Evolutionary conservation across 2,888 invertebrate genomes (phyloP), one percentile per base, ranked within the genome.

Genomic region (Dastarcus helophoroides): DNA sequence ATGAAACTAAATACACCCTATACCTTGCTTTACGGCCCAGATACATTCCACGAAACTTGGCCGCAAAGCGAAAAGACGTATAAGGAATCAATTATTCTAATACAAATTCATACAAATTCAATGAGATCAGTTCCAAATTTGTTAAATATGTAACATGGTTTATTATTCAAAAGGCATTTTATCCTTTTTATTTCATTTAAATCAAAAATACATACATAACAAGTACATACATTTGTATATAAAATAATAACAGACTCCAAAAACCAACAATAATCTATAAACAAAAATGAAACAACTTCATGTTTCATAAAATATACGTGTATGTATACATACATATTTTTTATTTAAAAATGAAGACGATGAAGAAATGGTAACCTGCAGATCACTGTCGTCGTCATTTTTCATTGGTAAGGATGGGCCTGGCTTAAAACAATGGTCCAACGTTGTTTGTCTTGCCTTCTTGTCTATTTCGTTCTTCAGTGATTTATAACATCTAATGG

Each of bases 401-500:
- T 31, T 33, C 30, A 30, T 16, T 33, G 33, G 30, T 32, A 33
- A 33, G 33, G 33, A 33, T 32, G 4, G 24, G 24, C 24, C 24
- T 10, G 3, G 24, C 9, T 40, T 36, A 34, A 40, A 37, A 41
- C 28, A 40, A 26, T 28, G 21, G 29, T 36, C 29, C 38, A 39
- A 39, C 32, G 32, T 39, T 31, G 29, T 36, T 38, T 41, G 33
- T 37, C 35, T 37, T 39, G 32, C 34, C 33, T 46, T 39, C 21
- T 26, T 41, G 32, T 38, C 33, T 38, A 29, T 35, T 38, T 38
- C 25, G 24, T 35, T 39, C 34, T 38, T 32, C 26, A 42, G 32
- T 42, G 26, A 11, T 41, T 41, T 41, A 28, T 43, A 41, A 36
- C 36, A 43, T 29, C 15, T 42, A 40, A 44, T 43, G 29, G 41